Base-by-base conservation (phyloP, 2,113 vertebrate species). In the Nicator chloris region DNA sequence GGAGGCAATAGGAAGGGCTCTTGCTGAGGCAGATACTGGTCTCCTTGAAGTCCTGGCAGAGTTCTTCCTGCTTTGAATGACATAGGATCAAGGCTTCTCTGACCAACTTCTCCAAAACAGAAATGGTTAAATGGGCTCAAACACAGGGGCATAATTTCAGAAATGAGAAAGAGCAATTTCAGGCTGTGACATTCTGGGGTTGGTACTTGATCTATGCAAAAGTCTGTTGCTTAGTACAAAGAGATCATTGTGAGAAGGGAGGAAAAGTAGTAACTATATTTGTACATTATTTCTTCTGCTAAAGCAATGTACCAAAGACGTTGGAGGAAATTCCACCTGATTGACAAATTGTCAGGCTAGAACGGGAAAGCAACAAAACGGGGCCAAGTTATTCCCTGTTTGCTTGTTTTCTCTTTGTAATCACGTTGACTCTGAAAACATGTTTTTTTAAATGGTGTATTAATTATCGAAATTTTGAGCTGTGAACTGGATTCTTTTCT, bases 221-320 rank as follows among this genome's bases (percentile, higher is more conserved):
- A 96, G 68, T 80, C 81, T 91, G 51, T 77, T 94, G 89, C 64
- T 92, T 73, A 90, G 90, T 73, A 95, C 92, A 95, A 96, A 93
- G 96, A 96, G 79, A 95, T 96, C 90, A 61, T 53, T 97, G 89
- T 93, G 83, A 92, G 82, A 49, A 92, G 80, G 24, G 51, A 92
- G 68, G 57, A 57, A 81, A 96, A 75, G 70, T 53, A 93, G 69
- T 47, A 49, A 92, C 94, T 88, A 5, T 75, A 91, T 92, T 90
- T 90, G 77, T 64, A 72, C 37, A 61, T 84, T 86, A 84, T 88
- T 88, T 92, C 82, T 94, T 92, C 86, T 90, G 50, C 82, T 94
- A 82, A 95, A 88, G 76, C 72, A 90, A 93, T 8, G 35, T 72
- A 90, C 49, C 60, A 84, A 61, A 76, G 76, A 92, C 2, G 0